A percentile compares a stretch with the other conserved stretches of the same genome.
phyloP scores from a whole-genome alignment of 2,113 vertebrate species.

The Carettochelys insculpta region DNA sequence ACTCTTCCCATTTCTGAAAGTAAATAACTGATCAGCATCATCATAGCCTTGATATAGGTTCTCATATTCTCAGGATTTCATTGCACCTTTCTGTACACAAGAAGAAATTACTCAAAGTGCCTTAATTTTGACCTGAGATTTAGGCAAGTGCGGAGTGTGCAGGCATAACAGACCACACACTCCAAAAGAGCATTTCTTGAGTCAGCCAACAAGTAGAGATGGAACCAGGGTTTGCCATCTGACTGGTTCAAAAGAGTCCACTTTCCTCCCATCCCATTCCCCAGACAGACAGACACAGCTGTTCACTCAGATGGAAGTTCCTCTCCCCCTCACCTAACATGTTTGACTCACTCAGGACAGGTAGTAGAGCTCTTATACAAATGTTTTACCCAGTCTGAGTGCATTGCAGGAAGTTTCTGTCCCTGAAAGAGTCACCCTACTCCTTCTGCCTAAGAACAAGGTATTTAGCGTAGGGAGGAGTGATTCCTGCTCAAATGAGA shows the following conservation, averaged over 20 bases:
- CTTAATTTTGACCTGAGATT: not conserved
- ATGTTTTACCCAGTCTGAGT: not conserved
- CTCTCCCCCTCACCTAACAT: not conserved
- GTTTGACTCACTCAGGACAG: not conserved
- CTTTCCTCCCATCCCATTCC: not conserved
- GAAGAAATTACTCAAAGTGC: slow-evolving; percentile 1
- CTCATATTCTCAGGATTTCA: not conserved
- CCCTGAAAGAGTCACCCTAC: not conserved
- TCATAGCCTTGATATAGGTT: not conserved
- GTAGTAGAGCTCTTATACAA: not conserved
- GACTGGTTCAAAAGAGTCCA: not conserved
- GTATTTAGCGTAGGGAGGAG: not conserved
- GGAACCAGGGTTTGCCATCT: not conserved
- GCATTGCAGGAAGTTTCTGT: not conserved
- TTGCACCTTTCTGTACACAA: not conserved
- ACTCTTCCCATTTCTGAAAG: not conserved
- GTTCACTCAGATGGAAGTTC: not conserved
- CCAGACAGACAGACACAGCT: not conserved
- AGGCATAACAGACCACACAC: not conserved
- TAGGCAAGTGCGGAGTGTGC: not conserved
- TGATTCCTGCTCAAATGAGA: not conserved
- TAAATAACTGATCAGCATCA: not conserved
- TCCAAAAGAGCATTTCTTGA: not conserved
- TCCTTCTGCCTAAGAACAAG: not conserved
- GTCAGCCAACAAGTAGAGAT: not conserved